Conservation (phyloP, 2,888 invertebrate genomes). For the Ennomos quercinarius region DNA sequence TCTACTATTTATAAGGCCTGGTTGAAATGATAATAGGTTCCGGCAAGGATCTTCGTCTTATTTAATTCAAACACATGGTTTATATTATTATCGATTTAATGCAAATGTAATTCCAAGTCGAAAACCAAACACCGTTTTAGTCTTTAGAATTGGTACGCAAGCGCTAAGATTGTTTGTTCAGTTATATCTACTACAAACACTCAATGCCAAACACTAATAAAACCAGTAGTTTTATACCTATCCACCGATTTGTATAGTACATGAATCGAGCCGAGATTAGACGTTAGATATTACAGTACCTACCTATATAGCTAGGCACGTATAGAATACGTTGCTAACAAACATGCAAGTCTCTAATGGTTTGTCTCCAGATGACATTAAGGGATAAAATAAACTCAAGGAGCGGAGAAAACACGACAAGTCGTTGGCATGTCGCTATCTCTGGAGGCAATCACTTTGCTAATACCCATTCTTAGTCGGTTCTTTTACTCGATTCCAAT, state of each 20-base stretch:
- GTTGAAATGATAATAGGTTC: too few species aligned
- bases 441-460: slow-evolving; percentile 27
- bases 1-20: too few species aligned
- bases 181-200: slow-evolving; percentile 9
- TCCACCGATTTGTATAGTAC: neutral
- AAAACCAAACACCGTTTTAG: neutral
- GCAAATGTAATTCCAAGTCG: slow-evolving; percentile 3
- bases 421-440: slow-evolving; percentile 31
- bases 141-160: slow-evolving; percentile 9
- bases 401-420: slow-evolving; percentile 34
- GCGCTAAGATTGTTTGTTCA: slow-evolving; percentile 24
- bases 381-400: slow-evolving; percentile 35
- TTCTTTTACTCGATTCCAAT: slow-evolving; percentile 13
- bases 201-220: slow-evolving; percentile 31
- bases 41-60: too few species aligned
- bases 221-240: slow-evolving; percentile 14
- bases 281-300: slow-evolving; percentile 17
- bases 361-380: slow-evolving; percentile 30
- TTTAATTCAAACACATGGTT: slow-evolving; percentile 20
- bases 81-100: slow-evolving; percentile 22
- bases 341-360: slow-evolving; percentile 23
- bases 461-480: slow-evolving; percentile 13
- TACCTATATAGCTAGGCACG: slow-evolving; percentile 1
- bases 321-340: slow-evolving; percentile 4
- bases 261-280: slow-evolving; percentile 12